Evolutionary conservation across 2,797 vertebrate species (phyloP).

Genomic region (Paratrypauchen microcephalus): DNA sequence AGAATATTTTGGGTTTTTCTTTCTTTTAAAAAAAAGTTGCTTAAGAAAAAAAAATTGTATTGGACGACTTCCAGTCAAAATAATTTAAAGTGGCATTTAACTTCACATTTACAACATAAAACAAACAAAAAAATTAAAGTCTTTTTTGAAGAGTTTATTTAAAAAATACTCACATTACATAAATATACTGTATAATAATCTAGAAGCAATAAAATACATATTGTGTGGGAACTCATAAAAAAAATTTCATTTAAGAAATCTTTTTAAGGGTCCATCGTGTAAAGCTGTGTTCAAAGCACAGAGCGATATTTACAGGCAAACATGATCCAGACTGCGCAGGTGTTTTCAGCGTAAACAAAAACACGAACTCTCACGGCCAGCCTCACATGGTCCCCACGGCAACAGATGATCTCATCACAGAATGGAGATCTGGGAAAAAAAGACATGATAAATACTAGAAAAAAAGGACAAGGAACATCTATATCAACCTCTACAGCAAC

Average conservation of each 20-base stretch:
- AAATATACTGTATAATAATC: conserved; percentile 35
- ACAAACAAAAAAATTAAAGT: not conserved
- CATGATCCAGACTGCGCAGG: conserved; percentile 97
- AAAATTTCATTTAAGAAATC: not conserved
- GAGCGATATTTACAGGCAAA: conserved; percentile 97
- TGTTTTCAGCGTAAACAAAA: conserved; percentile 90
- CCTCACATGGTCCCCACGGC: conserved; percentile 93
- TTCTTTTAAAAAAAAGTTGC: not conserved
- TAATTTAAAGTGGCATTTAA: not conserved
- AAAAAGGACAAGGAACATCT: not conserved
- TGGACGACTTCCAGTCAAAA: not conserved
- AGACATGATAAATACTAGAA: conserved; percentile 29
- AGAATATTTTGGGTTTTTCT: not conserved
- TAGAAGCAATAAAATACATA: conserved; percentile 6
- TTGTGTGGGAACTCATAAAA: not conserved
- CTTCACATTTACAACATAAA: not conserved
- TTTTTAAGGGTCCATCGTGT: not conserved
- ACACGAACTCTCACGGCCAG: conserved; percentile 91
- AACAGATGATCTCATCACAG: conserved; percentile 94
- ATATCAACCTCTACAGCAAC: not conserved
- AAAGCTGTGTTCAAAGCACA: conserved; percentile 78
- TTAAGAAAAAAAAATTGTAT: not conserved
- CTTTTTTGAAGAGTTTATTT: conserved; percentile 47
- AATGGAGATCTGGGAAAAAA: conserved; percentile 86
- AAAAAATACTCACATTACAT: conserved; percentile 55